These are phyloP conservation scores for Hypomecis atomaria DNA, from an alignment of 2,888 invertebrate species.

Conservation along the genomic window DNA sequence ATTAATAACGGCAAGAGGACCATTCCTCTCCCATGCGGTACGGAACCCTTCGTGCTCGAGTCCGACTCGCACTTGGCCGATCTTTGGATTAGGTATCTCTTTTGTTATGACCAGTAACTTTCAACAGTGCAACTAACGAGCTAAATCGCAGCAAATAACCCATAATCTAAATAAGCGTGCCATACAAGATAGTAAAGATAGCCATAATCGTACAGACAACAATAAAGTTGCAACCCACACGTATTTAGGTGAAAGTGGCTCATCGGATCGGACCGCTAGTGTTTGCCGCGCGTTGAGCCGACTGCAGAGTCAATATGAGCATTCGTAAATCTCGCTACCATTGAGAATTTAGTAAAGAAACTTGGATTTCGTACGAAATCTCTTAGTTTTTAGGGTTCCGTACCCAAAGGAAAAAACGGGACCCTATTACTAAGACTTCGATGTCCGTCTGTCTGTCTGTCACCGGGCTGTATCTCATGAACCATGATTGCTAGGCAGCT, in stretches of 20 bases:
- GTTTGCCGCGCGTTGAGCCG: constrained; percentile 8
- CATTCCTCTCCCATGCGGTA: no score
- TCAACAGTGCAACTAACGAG: not conserved
- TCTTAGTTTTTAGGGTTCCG: no score
- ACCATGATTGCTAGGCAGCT: no score
- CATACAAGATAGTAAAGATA: constrained; percentile 6
- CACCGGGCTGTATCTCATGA: no score
- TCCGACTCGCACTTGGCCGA: no score
- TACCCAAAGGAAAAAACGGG: no score
- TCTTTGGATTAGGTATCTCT: no score
- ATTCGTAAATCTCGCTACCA: constrained; percentile 3
- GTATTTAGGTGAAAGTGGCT: constrained; percentile 26
- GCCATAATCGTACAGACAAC: constrained; percentile 24
- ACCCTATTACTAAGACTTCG: no score
- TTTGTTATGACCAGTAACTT: not conserved
- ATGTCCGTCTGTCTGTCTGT: no score
- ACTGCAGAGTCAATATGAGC: constrained; percentile 8
- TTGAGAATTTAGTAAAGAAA: not conserved
- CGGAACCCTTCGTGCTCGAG: no score
- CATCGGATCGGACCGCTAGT: constrained; percentile 14
- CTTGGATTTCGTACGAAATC: no score
- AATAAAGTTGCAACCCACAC: constrained; percentile 17
- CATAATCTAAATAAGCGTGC: constrained; percentile 2
- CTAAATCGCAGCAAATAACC: constrained; percentile 2
- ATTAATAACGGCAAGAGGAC: no score